A percentile compares a stretch with the other conserved stretches of the same genome.
Evolutionary conservation across 2,113 vertebrate genomes (phyloP).

Genomic region (Gymnogyps californianus): DNA sequence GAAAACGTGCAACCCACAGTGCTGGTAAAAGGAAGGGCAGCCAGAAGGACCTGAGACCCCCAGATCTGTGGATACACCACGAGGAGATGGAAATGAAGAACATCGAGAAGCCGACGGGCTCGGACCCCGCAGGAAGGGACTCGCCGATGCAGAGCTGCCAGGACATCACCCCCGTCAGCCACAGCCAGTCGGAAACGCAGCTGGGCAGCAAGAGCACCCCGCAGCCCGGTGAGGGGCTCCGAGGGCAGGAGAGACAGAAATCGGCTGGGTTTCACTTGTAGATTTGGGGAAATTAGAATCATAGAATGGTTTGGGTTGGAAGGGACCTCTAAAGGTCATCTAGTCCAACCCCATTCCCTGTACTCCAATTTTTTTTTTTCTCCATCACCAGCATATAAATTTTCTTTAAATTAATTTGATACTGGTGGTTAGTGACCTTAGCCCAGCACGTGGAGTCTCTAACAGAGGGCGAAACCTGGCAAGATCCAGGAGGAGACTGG

Average conservation of each 20-base stretch:
- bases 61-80: constrained; percentile 95
- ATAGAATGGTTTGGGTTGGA: background rate
- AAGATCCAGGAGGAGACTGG: too few species aligned
- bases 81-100: constrained; percentile 98
- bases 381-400: background rate
- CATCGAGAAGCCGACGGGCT: constrained; percentile 85
- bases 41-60: constrained; percentile 92
- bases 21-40: constrained; percentile 89
- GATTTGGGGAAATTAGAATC: too few species aligned
- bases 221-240: constrained; percentile 79
- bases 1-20: constrained; percentile 88
- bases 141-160: constrained; percentile 86
- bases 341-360: background rate
- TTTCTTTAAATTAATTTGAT: background rate
- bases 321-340: background rate
- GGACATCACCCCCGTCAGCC: constrained; percentile 86
- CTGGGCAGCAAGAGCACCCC: constrained; percentile 88
- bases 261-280: too few species aligned
- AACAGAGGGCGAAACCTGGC: background rate
- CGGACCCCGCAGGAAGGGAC: constrained; percentile 78
- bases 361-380: background rate
- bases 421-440: background rate
- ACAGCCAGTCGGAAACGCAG: constrained; percentile 92
- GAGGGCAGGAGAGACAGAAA: background rate
- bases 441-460: background rate